Evolutionary conservation across 2,113 vertebrate species (phyloP), one percentile per base, ranked within the genome.

Genomic region (Sterna hirundo): DNA sequence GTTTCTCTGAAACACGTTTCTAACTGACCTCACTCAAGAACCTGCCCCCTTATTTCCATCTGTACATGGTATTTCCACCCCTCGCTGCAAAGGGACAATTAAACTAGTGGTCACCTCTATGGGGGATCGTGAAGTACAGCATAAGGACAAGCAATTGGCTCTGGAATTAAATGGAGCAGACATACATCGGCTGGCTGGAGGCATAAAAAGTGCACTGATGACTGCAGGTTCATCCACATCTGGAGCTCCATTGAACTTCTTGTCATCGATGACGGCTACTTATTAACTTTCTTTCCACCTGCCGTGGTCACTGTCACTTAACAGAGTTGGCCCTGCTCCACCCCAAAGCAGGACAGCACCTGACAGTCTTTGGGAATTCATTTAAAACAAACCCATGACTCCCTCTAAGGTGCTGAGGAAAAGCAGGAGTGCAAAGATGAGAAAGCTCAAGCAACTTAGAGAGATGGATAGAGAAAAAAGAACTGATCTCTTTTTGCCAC

Each of bases 401-500:
- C n/a, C 20, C 14, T 81, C 9, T 12, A 29, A 83, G 44, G 30
- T 32, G 27, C 38, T 51, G 66, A 75, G 23, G 32, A 21, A 61
- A 54, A 74, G 29, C 7, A 69, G 60, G 44, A 54, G 9, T 5
- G 17, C 34, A 49, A 69, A 44, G 26, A 52, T 0, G 18, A 58
- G 25, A 3, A 83, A 51, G 20, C 16, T 66, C 66, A 38, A 77
- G 16, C 8, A 46, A 69, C 16, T 23, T 20, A 29, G 19, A 77
- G 8, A 34, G 38, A 12, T 9, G 22, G 2, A 1, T 5, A 17
- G 9, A 85, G 11, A 4, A 57, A 68, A 49, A 27, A 30, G 2
- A 34, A 79, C 57, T 4, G 0, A 23, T 32, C 29, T 65, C 76
- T 7, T 4, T 0, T 22, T 55, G 27, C 22, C 38, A 72, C 11